phyloP scores from a whole-genome alignment of 2,113 vertebrate species.

The Pongo pygmaeus region DNA sequence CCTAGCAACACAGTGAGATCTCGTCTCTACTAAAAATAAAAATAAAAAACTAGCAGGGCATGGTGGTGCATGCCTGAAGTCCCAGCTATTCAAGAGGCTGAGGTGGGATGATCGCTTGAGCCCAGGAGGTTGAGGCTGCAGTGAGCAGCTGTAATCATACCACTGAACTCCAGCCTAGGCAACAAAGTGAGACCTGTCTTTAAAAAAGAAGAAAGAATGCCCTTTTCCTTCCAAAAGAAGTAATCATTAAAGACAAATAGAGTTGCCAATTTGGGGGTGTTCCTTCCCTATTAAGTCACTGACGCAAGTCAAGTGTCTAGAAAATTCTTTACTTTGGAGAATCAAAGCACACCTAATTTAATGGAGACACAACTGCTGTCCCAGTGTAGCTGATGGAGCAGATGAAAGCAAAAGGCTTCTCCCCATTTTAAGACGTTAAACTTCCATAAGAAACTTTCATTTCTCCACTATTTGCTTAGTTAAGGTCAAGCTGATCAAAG shows the following conservation, averaged over 20 bases:
- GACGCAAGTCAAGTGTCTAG: neutral
- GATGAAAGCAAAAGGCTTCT: neutral
- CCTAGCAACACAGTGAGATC: too few relatives aligned
- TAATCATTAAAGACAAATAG: neutral
- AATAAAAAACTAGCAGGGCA: too few relatives aligned
- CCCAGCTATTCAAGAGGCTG: too few relatives aligned
- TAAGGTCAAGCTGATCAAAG: neutral
- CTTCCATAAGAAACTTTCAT: accelerated
- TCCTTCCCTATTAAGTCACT: conserved; percentile 35
- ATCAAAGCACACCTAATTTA: conserved; percentile 56
- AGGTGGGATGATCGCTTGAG: too few relatives aligned
- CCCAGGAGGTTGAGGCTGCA: too few relatives aligned
- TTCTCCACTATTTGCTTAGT: neutral
- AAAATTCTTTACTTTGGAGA: conserved; percentile 52
- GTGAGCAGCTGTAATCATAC: too few relatives aligned
- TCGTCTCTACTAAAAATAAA: too few relatives aligned
- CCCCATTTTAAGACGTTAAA: neutral
- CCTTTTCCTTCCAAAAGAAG: neutral
- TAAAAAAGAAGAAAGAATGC: too few relatives aligned
- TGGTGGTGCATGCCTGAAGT: too few relatives aligned
- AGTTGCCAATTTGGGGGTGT: neutral
- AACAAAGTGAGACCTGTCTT: too few relatives aligned
- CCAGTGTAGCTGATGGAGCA: conserved; percentile 67
- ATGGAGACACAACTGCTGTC: neutral
- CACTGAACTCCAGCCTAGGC: too few relatives aligned